phyloP scores from a whole-genome alignment of 2,797 vertebrate species.

The Lithobates pipiens region DNA sequence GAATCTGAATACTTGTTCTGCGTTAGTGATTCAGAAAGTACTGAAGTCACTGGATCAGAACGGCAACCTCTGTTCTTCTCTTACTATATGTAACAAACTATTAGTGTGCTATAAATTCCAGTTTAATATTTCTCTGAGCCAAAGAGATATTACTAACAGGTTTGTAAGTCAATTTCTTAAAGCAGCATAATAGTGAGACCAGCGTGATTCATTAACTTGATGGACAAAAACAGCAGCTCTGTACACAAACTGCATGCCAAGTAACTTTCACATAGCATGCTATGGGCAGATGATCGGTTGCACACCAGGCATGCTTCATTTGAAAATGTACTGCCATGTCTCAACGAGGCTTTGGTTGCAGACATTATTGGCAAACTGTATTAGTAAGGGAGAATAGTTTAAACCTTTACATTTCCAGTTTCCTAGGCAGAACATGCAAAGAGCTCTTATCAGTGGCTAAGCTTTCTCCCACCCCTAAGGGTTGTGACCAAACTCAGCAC shows the following conservation, averaged over 20 bases:
- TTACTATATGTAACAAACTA: no score
- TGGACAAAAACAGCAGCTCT: background rate
- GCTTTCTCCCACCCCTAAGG: conserved; percentile 24
- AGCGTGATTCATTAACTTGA: background rate
- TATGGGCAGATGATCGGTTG: background rate
- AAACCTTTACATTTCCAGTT: conserved; percentile 15
- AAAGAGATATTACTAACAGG: no score
- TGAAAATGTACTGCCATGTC: conserved; percentile 6
- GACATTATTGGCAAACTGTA: background rate
- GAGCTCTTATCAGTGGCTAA: conserved; percentile 19
- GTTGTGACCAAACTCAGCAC: conserved; percentile 21
- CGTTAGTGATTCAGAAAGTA: no score
- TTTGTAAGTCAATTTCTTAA: no score
- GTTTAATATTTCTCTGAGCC: no score
- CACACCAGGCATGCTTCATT: conserved; percentile 1
- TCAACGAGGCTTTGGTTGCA: background rate
- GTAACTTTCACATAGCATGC: background rate
- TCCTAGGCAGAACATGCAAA: conserved; percentile 34
- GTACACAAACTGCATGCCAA: background rate
- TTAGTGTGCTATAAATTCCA: no score
- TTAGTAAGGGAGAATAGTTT: background rate
- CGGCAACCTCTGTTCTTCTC: no score
- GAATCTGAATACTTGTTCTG: no score
- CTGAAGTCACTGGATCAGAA: no score
- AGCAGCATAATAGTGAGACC: background rate